Evolutionary conservation across 2,797 vertebrate species (phyloP), one percentile per base, ranked within the genome.

Genomic region (Setipinna tenuifilis): DNA sequence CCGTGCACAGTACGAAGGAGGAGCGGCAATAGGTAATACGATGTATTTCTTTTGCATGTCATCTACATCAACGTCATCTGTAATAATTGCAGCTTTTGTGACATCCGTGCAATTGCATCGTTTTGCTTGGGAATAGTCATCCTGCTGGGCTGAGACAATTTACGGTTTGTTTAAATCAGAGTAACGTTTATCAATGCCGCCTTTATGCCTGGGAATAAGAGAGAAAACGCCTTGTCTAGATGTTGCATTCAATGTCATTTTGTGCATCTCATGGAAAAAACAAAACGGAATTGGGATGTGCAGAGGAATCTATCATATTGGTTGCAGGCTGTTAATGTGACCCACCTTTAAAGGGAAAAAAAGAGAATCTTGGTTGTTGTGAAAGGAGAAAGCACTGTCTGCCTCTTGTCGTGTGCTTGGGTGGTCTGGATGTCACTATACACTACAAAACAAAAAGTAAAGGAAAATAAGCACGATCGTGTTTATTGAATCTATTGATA

Each of bases 11-110:
- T 89, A 88, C 89, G 87, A 88, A 92, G 92, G 91, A 93, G 90
- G 91, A 90, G 87, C 91, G 83, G 85, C 88, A 91, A 86, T 68
- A 95, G 95, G 95, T 96, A 95, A 93, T 71, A 87, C 89, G 90
- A 90, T 90, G 88, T 83, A 88, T 85, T 23, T 89, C 23, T 81
- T 87, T 62, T 50, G 87, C 25, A 86, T 83, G 85, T 83, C 65
- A 89, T 86, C 54, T 83, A 54, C 83, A 84, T 84, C 31, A 78
- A 21, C 71, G 71, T 41, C 71, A 17, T 78, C 35, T 78, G 71
- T 78, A 68, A 78, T 19, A 41, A 78, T 78, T 78, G 71, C 35
- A 78, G 71, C 71, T 78, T 75, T 78, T 78, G 71, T 78, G 71
- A 41, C 71, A 78, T 78, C 35, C 83, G 44, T 68, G 25, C 75